A percentile compares a stretch with the other conserved stretches of the same genome.
Conservation (phyloP, 2,113 vertebrate species). For the Ammospiza nelsoni region DNA sequence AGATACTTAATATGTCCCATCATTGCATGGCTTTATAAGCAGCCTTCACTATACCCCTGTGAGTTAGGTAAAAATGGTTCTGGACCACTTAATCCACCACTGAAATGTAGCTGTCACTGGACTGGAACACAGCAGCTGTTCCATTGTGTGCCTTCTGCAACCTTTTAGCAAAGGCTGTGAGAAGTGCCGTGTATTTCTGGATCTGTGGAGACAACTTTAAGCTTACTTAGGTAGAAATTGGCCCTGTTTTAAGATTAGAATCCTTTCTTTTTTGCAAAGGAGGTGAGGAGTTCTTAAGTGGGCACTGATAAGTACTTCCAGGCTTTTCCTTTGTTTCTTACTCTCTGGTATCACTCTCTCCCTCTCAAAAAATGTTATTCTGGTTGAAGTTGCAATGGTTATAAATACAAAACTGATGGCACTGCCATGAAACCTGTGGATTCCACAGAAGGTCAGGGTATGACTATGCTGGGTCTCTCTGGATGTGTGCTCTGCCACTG, state of each 20-base stretch:
- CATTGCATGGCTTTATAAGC: background rate
- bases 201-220: background rate
- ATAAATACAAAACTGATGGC: background rate
- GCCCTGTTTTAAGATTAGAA: background rate
- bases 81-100: background rate
- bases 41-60: background rate
- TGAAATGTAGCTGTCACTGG: background rate
- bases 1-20: background rate
- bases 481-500: background rate
- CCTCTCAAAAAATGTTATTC: background rate
- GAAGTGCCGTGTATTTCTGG: background rate
- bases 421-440: background rate
- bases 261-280: background rate
- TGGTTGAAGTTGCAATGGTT: background rate
- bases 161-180: background rate
- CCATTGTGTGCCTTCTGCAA: background rate
- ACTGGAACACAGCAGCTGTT: constrained; percentile 33
- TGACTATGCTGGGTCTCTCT: background rate
- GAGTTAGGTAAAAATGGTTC: constrained; percentile 18
- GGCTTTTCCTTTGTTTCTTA: background rate
- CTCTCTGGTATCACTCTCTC: background rate
- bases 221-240: background rate
- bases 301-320: background rate
- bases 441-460: background rate
- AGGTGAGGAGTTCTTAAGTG: background rate